Conservation (phyloP, 2,888 invertebrate genomes). For the Conistra vaccinii region DNA sequence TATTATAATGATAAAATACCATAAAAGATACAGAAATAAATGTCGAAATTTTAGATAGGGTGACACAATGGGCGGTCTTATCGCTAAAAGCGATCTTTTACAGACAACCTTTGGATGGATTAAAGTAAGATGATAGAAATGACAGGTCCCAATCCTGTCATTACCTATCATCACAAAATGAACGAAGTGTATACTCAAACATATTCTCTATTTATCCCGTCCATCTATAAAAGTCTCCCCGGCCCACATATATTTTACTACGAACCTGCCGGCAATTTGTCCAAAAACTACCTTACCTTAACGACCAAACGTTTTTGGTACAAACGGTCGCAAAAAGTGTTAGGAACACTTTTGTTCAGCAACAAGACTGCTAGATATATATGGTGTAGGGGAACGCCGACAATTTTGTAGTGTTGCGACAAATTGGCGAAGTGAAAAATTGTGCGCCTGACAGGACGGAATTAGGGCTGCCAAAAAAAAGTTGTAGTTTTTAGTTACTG, state of each 20-base stretch:
- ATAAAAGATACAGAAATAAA: too few species aligned
- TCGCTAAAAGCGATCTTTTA: too few species aligned
- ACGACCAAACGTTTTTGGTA: conserved; percentile 59
- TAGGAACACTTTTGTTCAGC: conserved; percentile 61
- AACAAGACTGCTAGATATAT: conserved; percentile 59
- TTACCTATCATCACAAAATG: neutral
- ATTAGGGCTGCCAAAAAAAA: conserved; percentile 45
- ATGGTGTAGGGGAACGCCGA: conserved; percentile 48
- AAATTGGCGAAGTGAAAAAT: conserved; percentile 74
- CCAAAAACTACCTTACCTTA: conserved; percentile 61
- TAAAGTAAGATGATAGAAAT: too few species aligned
- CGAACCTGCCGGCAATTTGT: conserved; percentile 51
- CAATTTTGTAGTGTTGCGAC: conserved; percentile 70
- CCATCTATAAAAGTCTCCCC: conserved; percentile 9
- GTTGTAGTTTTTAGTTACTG: conserved; percentile 12
- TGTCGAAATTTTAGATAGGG: too few species aligned
- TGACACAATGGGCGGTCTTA: too few species aligned
- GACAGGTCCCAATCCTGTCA: too few species aligned
- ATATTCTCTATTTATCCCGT: conserved; percentile 16
- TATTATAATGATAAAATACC: too few species aligned
- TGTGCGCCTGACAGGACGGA: conserved; percentile 49
- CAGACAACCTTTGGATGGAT: too few species aligned
- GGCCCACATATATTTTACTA: conserved; percentile 36
- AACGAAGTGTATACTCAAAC: neutral
- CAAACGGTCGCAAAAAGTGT: conserved; percentile 50